Percentiles rank a stretch among this genome's conserved stretches.
Evolutionary conservation across 2,797 vertebrate species (phyloP).

Genomic region (Microctenopoma lineatum): DNA sequence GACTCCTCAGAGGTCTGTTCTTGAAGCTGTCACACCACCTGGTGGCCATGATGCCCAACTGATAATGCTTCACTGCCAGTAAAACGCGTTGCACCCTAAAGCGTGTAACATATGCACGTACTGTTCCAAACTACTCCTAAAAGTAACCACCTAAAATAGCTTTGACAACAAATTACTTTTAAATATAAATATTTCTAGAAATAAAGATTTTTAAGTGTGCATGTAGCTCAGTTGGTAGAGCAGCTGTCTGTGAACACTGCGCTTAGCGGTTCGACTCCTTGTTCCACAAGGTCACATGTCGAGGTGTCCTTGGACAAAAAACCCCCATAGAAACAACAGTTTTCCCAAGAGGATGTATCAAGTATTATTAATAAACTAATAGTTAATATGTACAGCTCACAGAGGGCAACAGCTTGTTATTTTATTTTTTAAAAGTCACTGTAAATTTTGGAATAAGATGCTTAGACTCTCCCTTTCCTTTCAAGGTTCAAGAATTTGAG

Average conservation of each 20-base stretch:
- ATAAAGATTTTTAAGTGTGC: neutral
- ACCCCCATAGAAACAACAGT: too few relatives aligned
- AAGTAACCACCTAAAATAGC: conserved; percentile 13
- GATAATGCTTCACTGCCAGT: conserved; percentile 9
- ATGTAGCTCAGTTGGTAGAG: neutral
- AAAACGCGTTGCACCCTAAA: conserved; percentile 30
- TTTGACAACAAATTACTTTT: conserved; percentile 2
- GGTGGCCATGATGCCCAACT: conserved; percentile 57
- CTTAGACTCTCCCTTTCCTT: neutral
- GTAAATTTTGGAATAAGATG: neutral
- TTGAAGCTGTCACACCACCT: conserved; percentile 71
- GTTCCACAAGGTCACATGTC: too few relatives aligned
- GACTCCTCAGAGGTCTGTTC: conserved; percentile 18
- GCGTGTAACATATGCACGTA: conserved; percentile 17
- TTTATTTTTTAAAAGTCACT: neutral
- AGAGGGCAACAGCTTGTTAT: neutral
- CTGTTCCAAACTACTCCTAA: neutral
- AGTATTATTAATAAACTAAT: too few relatives aligned
- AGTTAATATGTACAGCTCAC: neutral
- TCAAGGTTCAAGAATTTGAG: neutral
- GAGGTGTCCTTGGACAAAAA: too few relatives aligned
- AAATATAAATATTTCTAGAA: too few relatives aligned
- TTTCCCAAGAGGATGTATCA: too few relatives aligned
- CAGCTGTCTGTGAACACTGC: too few relatives aligned
- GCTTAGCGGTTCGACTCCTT: too few relatives aligned